Conservation (phyloP, 2,113 vertebrate species). For the Oncorhynchus mykiss region DNA sequence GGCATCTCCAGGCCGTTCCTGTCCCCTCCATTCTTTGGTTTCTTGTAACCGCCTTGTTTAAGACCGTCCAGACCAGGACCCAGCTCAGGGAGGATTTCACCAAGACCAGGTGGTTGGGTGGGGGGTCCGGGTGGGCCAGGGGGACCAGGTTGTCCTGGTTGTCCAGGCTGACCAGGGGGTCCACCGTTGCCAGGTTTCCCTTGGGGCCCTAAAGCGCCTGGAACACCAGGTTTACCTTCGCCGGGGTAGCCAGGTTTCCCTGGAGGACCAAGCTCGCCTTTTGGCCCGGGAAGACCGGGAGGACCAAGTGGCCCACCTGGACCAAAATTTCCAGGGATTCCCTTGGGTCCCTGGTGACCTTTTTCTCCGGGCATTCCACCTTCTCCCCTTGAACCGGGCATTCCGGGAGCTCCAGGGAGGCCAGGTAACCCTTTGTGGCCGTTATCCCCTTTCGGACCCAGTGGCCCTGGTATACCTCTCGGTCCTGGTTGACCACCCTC, state of each 20-base stretch:
- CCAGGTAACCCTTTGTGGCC: conserved; percentile 84
- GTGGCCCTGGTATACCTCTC: conserved; percentile 85
- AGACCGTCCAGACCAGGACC: conserved; percentile 74
- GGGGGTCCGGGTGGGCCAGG: conserved; percentile 76
- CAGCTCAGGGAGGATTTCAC: conserved; percentile 81
- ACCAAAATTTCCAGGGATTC: conserved; percentile 73
- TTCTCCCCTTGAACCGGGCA: conserved; percentile 80
- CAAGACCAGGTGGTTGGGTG: conserved; percentile 71
- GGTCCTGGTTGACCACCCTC: conserved; percentile 82
- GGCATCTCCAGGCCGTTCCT: conserved; percentile 81
- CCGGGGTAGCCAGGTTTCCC: conserved; percentile 85
- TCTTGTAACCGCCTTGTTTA: conserved; percentile 78
- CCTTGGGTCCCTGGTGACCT: conserved; percentile 69
- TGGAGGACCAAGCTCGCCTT: conserved; percentile 63
- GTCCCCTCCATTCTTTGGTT: conserved; percentile 72
- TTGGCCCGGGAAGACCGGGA: conserved; percentile 69
- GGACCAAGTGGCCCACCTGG: conserved; percentile 73
- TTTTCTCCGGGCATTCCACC: conserved; percentile 58
- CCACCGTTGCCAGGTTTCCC: conserved; percentile 69
- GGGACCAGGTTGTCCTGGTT: conserved; percentile 65
- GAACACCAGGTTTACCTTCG: conserved; percentile 78
- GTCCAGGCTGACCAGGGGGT: conserved; percentile 65
- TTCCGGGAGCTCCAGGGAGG: conserved; percentile 77
- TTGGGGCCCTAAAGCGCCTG: conserved; percentile 81
- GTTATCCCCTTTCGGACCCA: conserved; percentile 86